Base-by-base conservation (phyloP, 2,888 invertebrate species). In the Strigamia maritima region DNA sequence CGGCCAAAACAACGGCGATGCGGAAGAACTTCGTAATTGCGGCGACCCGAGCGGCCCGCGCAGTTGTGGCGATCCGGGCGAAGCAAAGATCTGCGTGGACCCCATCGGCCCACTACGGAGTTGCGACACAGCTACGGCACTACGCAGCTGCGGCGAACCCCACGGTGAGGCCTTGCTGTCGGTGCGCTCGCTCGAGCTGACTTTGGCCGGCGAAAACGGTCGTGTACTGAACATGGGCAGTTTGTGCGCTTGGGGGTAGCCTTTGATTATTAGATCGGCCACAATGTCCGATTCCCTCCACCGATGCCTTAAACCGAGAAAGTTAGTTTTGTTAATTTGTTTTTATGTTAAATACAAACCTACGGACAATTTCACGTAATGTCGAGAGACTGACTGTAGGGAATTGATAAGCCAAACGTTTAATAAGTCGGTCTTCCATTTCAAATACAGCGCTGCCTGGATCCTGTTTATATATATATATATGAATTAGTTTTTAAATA, bases 161-260 rank as follows among this genome's bases (percentile, higher is more conserved):
- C 79, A 79, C 16, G 79, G 79, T n/a, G 79, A 75, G 16, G 79
- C 70, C 40, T 75, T 70, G 28, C 44, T 44, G 31, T 79, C 75
- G 19, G 31, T 40, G 19, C 74, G 40, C 8, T 79, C 79, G 40
- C 74, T 79, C 24, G 79, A 70, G 44, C 79, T 75, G n/a, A 79
- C 79, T 75, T 79, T 79, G 40, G 79, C 79, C 12, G 79, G 79
- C n/a, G 79, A 79, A 19, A 79, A 79, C 8, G 79, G 79, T 2
- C 79, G 74, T 19, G 79, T 79, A 28, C 79, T 79, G 75, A 79
- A 79, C 75, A 79, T 75, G 44, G 79, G 79, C 1, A 79, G 49
- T 44, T 79, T 79, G 75, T 79, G 79, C 16, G 79, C 79, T 75
- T 79, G 79, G 24, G 79, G 79, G 28, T 79, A 79, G 35, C 79